Evolutionary conservation across 30 jellyfish, hydroid and myxozoan species (phyloP).

Genomic region (Cassiopea xamachana): DNA sequence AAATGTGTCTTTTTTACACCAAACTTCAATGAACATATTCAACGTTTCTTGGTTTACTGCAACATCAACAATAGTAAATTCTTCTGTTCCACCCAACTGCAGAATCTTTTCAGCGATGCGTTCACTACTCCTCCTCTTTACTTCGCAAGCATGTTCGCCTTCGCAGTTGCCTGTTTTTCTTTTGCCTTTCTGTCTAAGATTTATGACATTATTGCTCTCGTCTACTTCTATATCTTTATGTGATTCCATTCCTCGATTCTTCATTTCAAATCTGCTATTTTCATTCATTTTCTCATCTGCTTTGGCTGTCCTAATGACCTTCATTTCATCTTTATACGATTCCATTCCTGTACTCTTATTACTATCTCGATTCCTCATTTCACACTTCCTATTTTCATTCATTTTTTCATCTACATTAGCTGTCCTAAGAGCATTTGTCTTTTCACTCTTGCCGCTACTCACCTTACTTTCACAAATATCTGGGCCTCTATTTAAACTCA

Average conservation of each 20-base stretch:
- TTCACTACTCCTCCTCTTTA: conserved; percentile 44
- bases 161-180: conserved; percentile 5
- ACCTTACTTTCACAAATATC: background rate
- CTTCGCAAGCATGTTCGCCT: background rate
- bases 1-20: conserved; percentile 54
- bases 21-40: conserved; percentile 68
- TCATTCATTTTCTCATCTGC: background rate
- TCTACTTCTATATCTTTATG: background rate
- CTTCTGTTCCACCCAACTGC: conserved; percentile 14
- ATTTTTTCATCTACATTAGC: background rate
- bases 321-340: background rate
- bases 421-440: background rate
- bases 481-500: background rate
- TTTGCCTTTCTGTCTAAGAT: background rate
- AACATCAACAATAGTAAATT: conserved; percentile 80
- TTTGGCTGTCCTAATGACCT: background rate
- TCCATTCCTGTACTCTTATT: background rate
- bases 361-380: background rate
- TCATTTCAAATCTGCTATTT: background rate
- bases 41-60: conserved; percentile 43
- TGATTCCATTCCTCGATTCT: background rate
- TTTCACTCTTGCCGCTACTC: too few relatives aligned
- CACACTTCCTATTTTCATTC: background rate
- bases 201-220: background rate
- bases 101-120: conserved; percentile 27